phyloP scores from a whole-genome alignment of 2,888 invertebrate genomes.

The Chloroclysta siterata region DNA sequence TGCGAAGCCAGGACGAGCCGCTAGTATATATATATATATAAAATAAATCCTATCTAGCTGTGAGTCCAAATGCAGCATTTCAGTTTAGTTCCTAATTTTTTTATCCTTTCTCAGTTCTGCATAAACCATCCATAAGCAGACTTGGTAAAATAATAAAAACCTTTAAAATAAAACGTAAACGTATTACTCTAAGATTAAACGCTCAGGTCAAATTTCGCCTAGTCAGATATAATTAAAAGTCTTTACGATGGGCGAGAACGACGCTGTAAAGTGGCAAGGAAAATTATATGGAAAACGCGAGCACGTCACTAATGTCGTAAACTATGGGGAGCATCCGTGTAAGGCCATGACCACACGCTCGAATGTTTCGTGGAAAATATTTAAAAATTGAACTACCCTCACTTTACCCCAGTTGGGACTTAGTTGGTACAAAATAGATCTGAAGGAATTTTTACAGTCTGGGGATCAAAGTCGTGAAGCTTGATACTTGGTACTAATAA shows the following conservation, averaged over 20 bases:
- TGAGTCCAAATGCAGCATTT: not conserved
- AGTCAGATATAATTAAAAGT: constrained; percentile 77
- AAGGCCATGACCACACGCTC: constrained; percentile 32
- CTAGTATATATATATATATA: too few species aligned
- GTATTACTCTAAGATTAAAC: constrained; percentile 21
- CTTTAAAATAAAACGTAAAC: constrained; percentile 8
- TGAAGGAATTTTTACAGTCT: too few species aligned
- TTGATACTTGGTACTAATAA: too few species aligned
- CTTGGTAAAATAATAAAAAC: constrained; percentile 1
- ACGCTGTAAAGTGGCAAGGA: constrained; percentile 72
- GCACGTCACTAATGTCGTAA: constrained; percentile 67
- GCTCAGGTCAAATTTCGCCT: constrained; percentile 64
- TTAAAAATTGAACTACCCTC: not conserved
- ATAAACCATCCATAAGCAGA: not conserved
- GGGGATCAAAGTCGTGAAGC: too few species aligned
- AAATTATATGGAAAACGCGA: constrained; percentile 65
- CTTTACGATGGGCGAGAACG: constrained; percentile 75
- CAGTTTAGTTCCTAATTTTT: not conserved
- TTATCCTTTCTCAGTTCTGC: not conserved
- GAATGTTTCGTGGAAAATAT: not conserved
- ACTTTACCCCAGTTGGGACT: too few species aligned
- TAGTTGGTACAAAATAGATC: too few species aligned
- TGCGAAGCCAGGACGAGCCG: too few species aligned
- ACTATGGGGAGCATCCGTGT: constrained; percentile 49
- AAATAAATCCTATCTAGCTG: not conserved